Evolutionary conservation across 2,113 vertebrate species (phyloP), one percentile per base, ranked within the genome.

Genomic region (Nesogale talazaci): DNA sequence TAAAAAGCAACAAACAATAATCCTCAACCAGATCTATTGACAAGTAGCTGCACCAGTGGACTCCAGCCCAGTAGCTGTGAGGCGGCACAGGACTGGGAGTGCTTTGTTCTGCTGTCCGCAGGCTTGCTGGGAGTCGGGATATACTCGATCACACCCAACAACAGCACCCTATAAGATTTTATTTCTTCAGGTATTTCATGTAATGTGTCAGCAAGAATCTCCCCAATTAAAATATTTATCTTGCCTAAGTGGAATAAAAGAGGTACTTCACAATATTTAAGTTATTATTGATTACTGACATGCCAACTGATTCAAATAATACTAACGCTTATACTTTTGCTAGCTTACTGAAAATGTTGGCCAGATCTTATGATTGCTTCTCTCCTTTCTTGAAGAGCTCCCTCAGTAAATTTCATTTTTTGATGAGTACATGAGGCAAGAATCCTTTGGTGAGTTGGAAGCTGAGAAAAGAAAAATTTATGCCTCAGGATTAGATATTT

Each of bases 331-430:
- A 95, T 27, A 22, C 56, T 93, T 96, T 85, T 40, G 27, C 46
- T 15, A 34, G 4, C 72, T 81, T 82, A 2, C 87, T 59, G 36
- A 61, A 74, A 36, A 72, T 72, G 80, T 56, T 81, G 56, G 27
- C 34, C 23, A 38, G 61, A 82, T 4, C 84, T 86, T 61, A 29
- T 38, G 61, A 77, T 42, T 19, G 34, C 11, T 4, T 57, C 38
- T 92, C 75, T 77, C 88, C 16, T 22, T 95, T 40, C 17, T 22
- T 2, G 1, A 16, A 91, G 72, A 82, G 56, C 23, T 81, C 42
- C 31, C 29, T 86, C 46, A 89, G 23, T 91, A 27, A 82, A 77
- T 90, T 91, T 92, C 42, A 76, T 57, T 84, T 83, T 91, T 86
- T 67, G 87, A 74, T 92, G 86, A 34, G 14, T 65, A 27, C 8